Percentiles rank a stretch among this genome's conserved stretches.
Evolutionary conservation across 92 coral and sea anemone species (phyloP).

Genomic region (Montipora capitata): DNA sequence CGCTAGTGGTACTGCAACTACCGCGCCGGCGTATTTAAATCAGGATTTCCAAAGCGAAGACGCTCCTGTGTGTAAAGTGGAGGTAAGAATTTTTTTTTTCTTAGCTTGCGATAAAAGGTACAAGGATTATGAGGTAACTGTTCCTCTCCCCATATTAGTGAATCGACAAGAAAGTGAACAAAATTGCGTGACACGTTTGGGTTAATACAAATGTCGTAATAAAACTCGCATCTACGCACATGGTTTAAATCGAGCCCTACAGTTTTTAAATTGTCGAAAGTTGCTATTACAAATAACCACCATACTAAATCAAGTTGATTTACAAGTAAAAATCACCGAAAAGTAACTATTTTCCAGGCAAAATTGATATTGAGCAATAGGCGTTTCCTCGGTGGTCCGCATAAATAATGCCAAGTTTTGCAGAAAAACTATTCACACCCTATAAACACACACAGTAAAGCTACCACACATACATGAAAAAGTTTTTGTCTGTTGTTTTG

Average conservation of each 20-base stretch:
- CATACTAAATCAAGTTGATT: constrained; percentile 3
- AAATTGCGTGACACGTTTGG: no score
- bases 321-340: not conserved
- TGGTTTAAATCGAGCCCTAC: not conserved
- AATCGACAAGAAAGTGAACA: not conserved
- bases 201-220: not conserved
- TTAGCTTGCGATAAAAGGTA: not conserved
- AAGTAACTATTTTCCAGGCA: constrained; percentile 1
- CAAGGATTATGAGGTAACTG: not conserved
- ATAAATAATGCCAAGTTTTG: constrained; percentile 17
- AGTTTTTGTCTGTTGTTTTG: constrained; percentile 10
- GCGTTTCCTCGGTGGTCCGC: constrained; percentile 14
- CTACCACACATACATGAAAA: constrained; percentile 4
- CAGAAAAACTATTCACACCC: no score
- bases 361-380: not conserved
- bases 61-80: not conserved
- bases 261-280: not conserved
- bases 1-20: not conserved
- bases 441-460: not conserved
- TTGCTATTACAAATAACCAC: constrained; percentile 1
- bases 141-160: not conserved
- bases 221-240: constrained; percentile 4
- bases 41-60: not conserved
- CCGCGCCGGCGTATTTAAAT: no score
- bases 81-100: not conserved